A percentile compares a stretch with the other conserved stretches of the same genome.
Conservation (phyloP, 2,888 invertebrate species). For the Proisotoma minuta region DNA sequence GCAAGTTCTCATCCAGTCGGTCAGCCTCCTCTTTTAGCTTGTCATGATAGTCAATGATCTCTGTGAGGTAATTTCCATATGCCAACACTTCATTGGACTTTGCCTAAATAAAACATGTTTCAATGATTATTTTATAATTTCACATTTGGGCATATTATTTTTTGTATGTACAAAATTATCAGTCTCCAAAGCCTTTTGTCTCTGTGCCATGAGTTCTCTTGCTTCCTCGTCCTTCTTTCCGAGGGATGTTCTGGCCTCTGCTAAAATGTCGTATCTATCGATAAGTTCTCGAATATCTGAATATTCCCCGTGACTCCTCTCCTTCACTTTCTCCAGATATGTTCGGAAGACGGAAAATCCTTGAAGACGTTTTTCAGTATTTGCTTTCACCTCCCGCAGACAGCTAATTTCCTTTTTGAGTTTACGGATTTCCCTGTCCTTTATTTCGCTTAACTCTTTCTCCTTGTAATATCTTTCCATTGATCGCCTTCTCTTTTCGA, state of each 20-base stretch:
- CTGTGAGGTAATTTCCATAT: conserved; percentile 43
- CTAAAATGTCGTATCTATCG: conserved; percentile 39
- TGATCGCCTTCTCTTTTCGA: conserved; percentile 32
- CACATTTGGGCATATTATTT: not conserved
- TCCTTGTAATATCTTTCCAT: not conserved
- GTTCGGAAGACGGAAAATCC: conserved; percentile 40
- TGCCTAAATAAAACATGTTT: conserved; percentile 16
- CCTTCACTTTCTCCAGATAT: conserved; percentile 36
- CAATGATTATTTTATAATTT: not conserved
- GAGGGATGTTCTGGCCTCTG: conserved; percentile 30
- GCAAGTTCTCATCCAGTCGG: conserved; percentile 38
- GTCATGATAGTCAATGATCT: conserved; percentile 38
- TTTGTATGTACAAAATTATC: conserved; percentile 26
- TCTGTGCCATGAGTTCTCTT: conserved; percentile 28
- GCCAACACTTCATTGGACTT: conserved; percentile 40
- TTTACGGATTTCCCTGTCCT: conserved; percentile 30
- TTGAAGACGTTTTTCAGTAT: conserved; percentile 28
- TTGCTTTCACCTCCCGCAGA: conserved; percentile 24
- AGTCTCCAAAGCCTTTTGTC: conserved; percentile 33
- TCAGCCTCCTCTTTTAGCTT: conserved; percentile 32
- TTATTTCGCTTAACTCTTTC: conserved; percentile 21
- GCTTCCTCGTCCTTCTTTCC: conserved; percentile 20
- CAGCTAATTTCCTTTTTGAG: conserved; percentile 28
- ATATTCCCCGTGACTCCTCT: conserved; percentile 44
- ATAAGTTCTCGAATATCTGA: conserved; percentile 41